Percentiles rank a stretch among this genome's conserved stretches.
Evolutionary conservation across 23 tunicate species (phyloP).

Genomic region (Halocynthia aurantium): DNA sequence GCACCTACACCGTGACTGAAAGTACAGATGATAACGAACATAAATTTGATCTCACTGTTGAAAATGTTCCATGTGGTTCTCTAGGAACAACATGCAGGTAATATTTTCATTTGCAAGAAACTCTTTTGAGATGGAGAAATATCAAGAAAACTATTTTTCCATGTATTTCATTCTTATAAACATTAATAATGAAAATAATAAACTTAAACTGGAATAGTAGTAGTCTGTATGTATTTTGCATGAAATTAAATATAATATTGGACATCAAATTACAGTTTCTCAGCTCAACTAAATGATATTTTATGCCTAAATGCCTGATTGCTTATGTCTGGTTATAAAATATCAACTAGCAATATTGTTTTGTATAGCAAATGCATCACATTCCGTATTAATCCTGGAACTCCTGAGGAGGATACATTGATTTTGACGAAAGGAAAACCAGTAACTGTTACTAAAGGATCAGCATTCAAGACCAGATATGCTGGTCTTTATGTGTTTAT

Average conservation of each 20-base stretch:
- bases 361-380: slow-evolving; percentile 83
- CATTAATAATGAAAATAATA: too few species aligned
- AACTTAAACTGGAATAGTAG: too few species aligned
- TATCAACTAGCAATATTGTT: not conserved
- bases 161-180: too few species aligned
- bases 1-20: slow-evolving; percentile 82
- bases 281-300: too few species aligned
- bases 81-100: slow-evolving; percentile 95
- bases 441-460: slow-evolving; percentile 75
- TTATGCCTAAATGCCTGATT: too few species aligned
- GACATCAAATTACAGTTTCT: too few species aligned
- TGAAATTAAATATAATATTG: too few species aligned
- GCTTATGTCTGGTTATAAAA: not conserved
- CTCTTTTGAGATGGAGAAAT: too few species aligned
- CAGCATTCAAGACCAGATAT: slow-evolving; percentile 73
- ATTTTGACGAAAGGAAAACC: slow-evolving; percentile 84
- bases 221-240: too few species aligned
- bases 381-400: slow-evolving; percentile 64
- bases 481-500: slow-evolving; percentile 96
- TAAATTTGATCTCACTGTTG: slow-evolving; percentile 59
- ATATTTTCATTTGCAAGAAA: too few species aligned
- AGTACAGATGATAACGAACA: slow-evolving; percentile 54
- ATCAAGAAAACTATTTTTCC: too few species aligned
- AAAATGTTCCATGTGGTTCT: slow-evolving; percentile 95
- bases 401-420: slow-evolving; percentile 70